Evolutionary conservation across 2,113 vertebrate species (phyloP), one percentile per base, ranked within the genome.

Genomic region (Pseudolaguvia tuberculata): DNA sequence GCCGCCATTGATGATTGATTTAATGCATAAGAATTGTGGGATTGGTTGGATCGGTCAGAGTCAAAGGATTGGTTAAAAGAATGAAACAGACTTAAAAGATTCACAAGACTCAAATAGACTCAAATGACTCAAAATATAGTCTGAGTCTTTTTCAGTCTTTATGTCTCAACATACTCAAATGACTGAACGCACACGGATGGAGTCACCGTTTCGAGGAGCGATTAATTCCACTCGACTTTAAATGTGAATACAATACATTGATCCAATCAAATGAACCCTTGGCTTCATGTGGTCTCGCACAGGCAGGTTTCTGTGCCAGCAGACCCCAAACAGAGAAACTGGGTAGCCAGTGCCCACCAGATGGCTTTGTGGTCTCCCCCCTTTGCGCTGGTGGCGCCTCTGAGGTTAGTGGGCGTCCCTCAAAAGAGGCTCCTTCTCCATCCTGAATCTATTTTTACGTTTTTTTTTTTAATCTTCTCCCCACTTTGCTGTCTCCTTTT

Each of bases 391-490:
- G 86, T 85, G 90, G 91, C 89, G 88, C 89, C 90, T 87, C 81
- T 87, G 88, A 90, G 90, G 88, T 90, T 89, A 88, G 88, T 69
- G 78, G 87, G 87, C 85, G 87, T 85, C 88, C 88, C 89, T 76
- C 85, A 86, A 81, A n/a, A 72, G 82, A 89, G 87, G 90, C 89
- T 87, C 89, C 85, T 87, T 86, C 86, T 89, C 86, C 83, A 88
- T 88, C 87, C 88, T 85, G 84, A 78, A 77, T 78, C 88, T 91
- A 91, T 90, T 91, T 90, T 89, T 89, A 87, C 56, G 35, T 59
- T 65, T 21, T 35, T 18, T 25, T 61, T 76, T 71, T 77, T 63
- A 66, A 68, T 62, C 73, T 27, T 23, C 18, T 29, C 52, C 23
- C 21, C 20, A 45, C 25, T 27, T 61, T 35, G 29, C 66, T 23